Evolutionary conservation across 2,797 vertebrate species (phyloP).

Genomic region (Catamblyrhynchus diadema): DNA sequence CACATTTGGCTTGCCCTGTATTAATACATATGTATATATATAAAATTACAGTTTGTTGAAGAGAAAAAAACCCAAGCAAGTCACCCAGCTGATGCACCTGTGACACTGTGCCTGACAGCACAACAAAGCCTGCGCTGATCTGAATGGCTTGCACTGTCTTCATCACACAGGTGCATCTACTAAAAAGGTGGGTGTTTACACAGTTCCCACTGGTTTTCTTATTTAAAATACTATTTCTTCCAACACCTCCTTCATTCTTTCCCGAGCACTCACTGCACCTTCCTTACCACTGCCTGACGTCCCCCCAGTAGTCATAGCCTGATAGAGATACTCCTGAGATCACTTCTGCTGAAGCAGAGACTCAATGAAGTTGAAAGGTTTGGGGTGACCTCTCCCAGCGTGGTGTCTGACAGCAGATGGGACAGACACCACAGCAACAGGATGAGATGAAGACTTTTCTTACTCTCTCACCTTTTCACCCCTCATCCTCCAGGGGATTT

Average conservation of each 20-base stretch:
- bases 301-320: background rate
- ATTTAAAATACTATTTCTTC: background rate
- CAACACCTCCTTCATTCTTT: background rate
- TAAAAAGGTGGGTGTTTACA: background rate
- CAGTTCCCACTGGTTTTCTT: background rate
- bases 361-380: background rate
- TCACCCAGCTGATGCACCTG: background rate
- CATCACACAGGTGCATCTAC: background rate
- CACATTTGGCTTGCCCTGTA: background rate
- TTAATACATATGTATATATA: background rate
- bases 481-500: background rate
- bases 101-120: background rate
- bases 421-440: background rate
- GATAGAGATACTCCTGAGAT: background rate
- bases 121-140: background rate
- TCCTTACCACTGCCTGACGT: background rate
- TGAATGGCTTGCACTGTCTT: background rate
- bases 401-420: background rate
- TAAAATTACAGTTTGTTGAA: background rate
- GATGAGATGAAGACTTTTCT: background rate
- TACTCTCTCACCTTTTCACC: slow-evolving; percentile 4
- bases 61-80: background rate
- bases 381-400: background rate
- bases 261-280: background rate
- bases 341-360: background rate